Conservation (phyloP, 2,113 vertebrate species). For the Tringa solitaria region DNA sequence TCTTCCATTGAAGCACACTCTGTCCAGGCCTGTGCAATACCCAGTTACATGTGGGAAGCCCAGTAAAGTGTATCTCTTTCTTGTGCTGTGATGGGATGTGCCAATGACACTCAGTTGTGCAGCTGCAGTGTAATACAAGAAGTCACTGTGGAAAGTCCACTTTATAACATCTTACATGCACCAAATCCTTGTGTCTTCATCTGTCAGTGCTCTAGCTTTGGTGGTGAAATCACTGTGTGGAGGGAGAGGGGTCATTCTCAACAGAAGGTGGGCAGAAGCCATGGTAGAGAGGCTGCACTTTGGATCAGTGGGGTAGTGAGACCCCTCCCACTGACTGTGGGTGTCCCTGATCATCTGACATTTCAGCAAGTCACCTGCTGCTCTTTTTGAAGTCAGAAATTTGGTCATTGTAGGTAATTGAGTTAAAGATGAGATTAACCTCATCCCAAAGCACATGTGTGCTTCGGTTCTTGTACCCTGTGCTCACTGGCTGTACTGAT, state of each 20-base stretch:
- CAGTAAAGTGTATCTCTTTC: not conserved
- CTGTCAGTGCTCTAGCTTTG: not conserved
- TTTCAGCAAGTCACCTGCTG: not conserved
- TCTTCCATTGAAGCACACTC: fast-evolving
- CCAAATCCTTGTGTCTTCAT: not conserved
- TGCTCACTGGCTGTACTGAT: not conserved
- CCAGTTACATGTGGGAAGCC: not conserved
- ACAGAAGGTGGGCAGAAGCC: not conserved
- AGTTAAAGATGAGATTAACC: not conserved
- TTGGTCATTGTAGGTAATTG: not conserved
- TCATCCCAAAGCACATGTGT: not conserved
- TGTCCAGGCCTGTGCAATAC: not conserved
- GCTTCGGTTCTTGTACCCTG: not conserved
- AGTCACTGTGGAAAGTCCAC: not conserved
- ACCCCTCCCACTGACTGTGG: not conserved
- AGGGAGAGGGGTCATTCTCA: not conserved
- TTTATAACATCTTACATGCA: not conserved
- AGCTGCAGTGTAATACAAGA: not conserved
- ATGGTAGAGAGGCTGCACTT: not conserved
- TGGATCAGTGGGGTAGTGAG: not conserved
- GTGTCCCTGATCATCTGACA: not conserved
- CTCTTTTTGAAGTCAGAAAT: not conserved
- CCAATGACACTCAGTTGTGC: not conserved
- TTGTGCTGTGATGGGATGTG: not conserved
- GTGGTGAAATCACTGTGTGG: not conserved